Evolutionary conservation across 92 coral and sea anemone species (phyloP).

Genomic region (Porites divaricata): DNA sequence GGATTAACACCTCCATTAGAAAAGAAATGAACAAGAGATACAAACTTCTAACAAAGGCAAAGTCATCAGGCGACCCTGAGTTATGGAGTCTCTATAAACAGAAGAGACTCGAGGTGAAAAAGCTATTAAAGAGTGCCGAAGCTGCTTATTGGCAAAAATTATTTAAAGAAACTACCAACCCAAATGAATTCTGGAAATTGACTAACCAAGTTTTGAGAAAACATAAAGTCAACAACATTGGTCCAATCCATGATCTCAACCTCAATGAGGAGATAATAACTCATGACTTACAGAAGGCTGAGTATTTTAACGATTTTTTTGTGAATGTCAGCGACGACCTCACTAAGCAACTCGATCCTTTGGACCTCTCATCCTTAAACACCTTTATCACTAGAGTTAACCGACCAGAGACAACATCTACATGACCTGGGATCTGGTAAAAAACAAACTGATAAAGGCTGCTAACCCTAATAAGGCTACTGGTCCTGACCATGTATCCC

Average conservation of each 20-base stretch:
- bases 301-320: slow-evolving; percentile 19
- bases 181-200: slow-evolving; percentile 45
- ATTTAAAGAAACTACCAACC: slow-evolving; percentile 38
- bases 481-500: slow-evolving; percentile 45
- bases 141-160: slow-evolving; percentile 31
- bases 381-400: slow-evolving; percentile 29
- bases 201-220: slow-evolving; percentile 46
- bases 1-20: slow-evolving; percentile 37
- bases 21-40: slow-evolving; percentile 36
- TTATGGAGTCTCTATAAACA: slow-evolving; percentile 20
- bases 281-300: slow-evolving; percentile 16
- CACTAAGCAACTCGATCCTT: too few species aligned
- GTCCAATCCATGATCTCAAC: slow-evolving; percentile 22
- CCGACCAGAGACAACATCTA: slow-evolving; percentile 30
- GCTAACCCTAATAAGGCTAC: slow-evolving; percentile 42
- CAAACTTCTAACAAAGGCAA: slow-evolving; percentile 34
- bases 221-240: slow-evolving; percentile 25
- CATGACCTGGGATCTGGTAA: slow-evolving; percentile 37
- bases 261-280: slow-evolving; percentile 9
- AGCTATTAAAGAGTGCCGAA: slow-evolving; percentile 28
- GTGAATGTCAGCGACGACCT: neutral
- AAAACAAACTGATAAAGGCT: slow-evolving; percentile 9
- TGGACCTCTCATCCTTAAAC: slow-evolving; percentile 16
- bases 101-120: slow-evolving; percentile 32
- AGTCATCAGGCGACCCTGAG: slow-evolving; percentile 21